These are phyloP conservation scores for Phainopepla nitens DNA, from an alignment of 2,113 vertebrate species.

Conservation along the genomic window DNA sequence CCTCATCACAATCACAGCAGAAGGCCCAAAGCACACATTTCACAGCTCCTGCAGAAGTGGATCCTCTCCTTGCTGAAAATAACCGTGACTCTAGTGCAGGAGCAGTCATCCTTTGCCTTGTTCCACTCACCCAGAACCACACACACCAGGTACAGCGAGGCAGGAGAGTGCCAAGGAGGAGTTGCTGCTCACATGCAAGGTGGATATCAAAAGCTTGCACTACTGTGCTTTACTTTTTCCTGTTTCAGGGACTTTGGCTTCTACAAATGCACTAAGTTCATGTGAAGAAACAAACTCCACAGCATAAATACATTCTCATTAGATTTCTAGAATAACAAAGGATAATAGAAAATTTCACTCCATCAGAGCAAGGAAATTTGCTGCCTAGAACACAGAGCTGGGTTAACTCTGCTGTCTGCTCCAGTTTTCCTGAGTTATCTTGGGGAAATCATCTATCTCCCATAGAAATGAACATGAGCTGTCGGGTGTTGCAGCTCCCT, in stretches of 20 bases:
- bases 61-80: constrained; percentile 22
- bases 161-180: not conserved
- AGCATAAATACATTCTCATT: not conserved
- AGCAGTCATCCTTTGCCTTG: not conserved
- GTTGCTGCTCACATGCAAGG: not conserved
- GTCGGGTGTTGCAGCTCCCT: not conserved
- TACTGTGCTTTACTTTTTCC: not conserved
- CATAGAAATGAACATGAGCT: accelerated
- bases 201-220: not conserved
- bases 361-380: not conserved
- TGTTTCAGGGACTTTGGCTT: not conserved
- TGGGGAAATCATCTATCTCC: not conserved
- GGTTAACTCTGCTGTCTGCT: not conserved
- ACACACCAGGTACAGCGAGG: not conserved
- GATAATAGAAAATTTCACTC: not conserved
- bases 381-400: not conserved
- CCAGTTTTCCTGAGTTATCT: not conserved
- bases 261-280: not conserved
- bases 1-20: not conserved
- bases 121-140: not conserved
- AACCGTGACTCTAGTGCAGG: not conserved
- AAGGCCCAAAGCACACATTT: not conserved
- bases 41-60: not conserved
- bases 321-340: not conserved
- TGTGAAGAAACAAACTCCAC: not conserved